Percentiles rank a stretch among this genome's conserved stretches.
Conservation (phyloP, 2,113 vertebrate genomes). For the Amazona vittata region DNA sequence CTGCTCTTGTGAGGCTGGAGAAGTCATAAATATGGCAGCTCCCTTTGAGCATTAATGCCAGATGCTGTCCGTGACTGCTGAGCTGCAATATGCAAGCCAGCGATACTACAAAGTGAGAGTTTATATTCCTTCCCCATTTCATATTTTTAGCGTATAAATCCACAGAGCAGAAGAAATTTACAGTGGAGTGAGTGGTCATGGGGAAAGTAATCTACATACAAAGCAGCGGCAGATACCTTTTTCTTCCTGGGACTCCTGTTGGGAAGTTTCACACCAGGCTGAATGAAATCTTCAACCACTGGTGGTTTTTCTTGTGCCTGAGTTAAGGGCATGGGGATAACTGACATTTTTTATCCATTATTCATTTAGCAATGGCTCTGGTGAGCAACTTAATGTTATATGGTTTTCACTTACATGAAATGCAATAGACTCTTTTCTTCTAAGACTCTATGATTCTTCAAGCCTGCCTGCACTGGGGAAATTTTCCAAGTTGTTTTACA, state of each 20-base stretch:
- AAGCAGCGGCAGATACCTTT: background rate
- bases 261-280: background rate
- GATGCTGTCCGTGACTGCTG: conserved; percentile 31
- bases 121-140: conserved; percentile 12
- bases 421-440: background rate
- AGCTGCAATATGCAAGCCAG: conserved; percentile 30
- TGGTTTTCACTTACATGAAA: conserved; percentile 31
- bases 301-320: background rate
- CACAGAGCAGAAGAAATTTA: conserved; percentile 36
- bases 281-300: background rate
- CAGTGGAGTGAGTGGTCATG: background rate
- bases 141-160: conserved; percentile 44
- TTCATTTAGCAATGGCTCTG: conserved; percentile 12
- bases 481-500: background rate
- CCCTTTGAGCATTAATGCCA: background rate
- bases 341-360: conserved; percentile 17
- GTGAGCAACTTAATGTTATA: background rate
- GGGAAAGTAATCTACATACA: conserved; percentile 37
- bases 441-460: background rate
- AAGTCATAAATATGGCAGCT: conserved; percentile 32
- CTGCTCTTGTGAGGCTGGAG: background rate
- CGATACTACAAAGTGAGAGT: conserved; percentile 4
- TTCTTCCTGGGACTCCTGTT: background rate
- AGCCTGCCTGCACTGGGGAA: background rate
- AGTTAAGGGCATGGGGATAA: background rate